These are phyloP conservation scores for Subacronicta megacephala DNA, from an alignment of 2,888 invertebrate species.

Conservation along the genomic window DNA sequence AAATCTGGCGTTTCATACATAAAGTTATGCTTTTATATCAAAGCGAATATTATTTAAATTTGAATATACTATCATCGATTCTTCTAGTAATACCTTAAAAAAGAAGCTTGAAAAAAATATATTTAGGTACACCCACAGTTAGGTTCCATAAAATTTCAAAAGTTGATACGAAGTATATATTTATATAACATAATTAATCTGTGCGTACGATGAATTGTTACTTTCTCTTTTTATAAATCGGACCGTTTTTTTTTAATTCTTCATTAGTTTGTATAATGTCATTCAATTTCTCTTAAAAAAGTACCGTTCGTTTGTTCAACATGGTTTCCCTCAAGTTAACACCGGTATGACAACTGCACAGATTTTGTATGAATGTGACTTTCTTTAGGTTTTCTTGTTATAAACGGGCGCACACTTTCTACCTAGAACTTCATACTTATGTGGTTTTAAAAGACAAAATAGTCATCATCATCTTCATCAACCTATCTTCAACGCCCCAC, in stretches of 20 bases:
- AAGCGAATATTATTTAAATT: too few relatives aligned
- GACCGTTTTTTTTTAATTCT: not conserved
- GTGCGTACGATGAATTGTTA: not conserved
- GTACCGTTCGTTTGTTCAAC: not conserved
- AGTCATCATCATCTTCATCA: too few relatives aligned
- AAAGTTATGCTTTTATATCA: not conserved
- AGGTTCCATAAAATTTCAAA: too few relatives aligned
- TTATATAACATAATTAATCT: too few relatives aligned
- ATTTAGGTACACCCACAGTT: too few relatives aligned
- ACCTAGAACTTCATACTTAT: not conserved
- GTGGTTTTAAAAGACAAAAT: too few relatives aligned
- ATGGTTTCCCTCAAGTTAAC: constrained; percentile 6
- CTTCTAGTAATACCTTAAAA: too few relatives aligned
- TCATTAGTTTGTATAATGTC: not conserved
- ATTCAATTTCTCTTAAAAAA: not conserved
- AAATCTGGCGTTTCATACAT: not conserved
- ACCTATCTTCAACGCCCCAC: too few relatives aligned
- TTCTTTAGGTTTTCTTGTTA: constrained; percentile 24
- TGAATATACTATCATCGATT: too few relatives aligned
- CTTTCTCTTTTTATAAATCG: not conserved
- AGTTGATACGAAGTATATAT: too few relatives aligned
- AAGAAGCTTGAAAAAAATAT: too few relatives aligned
- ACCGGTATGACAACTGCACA: constrained; percentile 12
- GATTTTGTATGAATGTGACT: constrained; percentile 15
- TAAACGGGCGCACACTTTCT: not conserved